Evolutionary conservation across 2,113 vertebrate species (phyloP).

Genomic region (Corynorhinus townsendii): DNA sequence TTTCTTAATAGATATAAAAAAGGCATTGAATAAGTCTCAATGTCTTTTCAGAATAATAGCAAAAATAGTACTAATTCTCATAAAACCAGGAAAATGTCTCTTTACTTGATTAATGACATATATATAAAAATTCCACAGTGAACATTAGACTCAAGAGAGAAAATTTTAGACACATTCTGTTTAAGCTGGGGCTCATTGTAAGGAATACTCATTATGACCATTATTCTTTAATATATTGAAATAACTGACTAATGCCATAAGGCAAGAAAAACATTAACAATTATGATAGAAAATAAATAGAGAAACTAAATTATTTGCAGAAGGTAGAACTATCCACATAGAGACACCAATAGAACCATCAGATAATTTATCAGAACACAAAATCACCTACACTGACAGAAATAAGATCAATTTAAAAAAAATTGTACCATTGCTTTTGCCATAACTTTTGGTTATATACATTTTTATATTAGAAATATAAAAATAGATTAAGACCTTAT

Average conservation of each 20-base stretch:
- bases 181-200: background rate
- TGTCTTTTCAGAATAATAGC: background rate
- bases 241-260: background rate
- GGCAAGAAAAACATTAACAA: background rate
- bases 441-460: background rate
- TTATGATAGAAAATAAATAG: background rate
- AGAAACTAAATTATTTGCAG: background rate
- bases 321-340: background rate
- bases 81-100: background rate
- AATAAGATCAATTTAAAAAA: background rate
- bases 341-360: background rate
- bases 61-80: background rate
- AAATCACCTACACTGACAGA: background rate
- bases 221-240: background rate
- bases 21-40: background rate
- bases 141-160: background rate
- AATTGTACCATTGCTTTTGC: background rate
- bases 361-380: background rate
- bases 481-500: background rate
- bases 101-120: background rate
- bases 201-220: background rate
- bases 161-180: background rate
- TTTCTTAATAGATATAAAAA: slow-evolving; percentile 1
- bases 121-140: background rate
- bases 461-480: background rate